Evolutionary conservation across 2,888 invertebrate species (phyloP).

Genomic region (Erpobdella octoculata): DNA sequence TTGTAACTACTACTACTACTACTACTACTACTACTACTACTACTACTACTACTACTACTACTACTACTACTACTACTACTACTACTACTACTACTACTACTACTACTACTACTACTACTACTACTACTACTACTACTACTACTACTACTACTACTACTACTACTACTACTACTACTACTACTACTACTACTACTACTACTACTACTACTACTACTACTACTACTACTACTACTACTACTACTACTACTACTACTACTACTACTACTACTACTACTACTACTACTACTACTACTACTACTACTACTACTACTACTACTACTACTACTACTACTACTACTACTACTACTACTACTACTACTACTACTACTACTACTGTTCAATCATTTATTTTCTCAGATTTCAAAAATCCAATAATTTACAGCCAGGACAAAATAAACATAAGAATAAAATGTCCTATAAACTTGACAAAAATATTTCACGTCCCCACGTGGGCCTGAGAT

Average conservation of each 20-base stretch:
- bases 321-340: slow-evolving; percentile 20
- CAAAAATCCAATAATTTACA: too few species aligned
- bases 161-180: slow-evolving; percentile 19
- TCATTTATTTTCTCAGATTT: too few species aligned
- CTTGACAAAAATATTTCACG: too few species aligned
- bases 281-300: slow-evolving; percentile 20
- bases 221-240: slow-evolving; percentile 20
- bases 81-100: not conserved
- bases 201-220: slow-evolving; percentile 20
- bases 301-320: slow-evolving; percentile 20
- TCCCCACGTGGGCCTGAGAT: too few species aligned
- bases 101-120: not conserved
- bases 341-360: slow-evolving; percentile 20
- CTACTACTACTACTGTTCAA: slow-evolving; percentile 18
- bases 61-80: too few species aligned
- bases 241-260: slow-evolving; percentile 14
- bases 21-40: too few species aligned
- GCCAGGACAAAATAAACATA: too few species aligned
- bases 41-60: too few species aligned
- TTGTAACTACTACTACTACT: too few species aligned
- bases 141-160: not conserved
- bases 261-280: slow-evolving; percentile 19
- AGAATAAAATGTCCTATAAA: too few species aligned
- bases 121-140: not conserved
- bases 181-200: slow-evolving; percentile 20